A percentile compares a stretch with the other conserved stretches of the same genome.
These are phyloP conservation scores for Clarias magur DNA, from an alignment of 2,113 vertebrate genomes.

Conservation along the genomic window DNA sequence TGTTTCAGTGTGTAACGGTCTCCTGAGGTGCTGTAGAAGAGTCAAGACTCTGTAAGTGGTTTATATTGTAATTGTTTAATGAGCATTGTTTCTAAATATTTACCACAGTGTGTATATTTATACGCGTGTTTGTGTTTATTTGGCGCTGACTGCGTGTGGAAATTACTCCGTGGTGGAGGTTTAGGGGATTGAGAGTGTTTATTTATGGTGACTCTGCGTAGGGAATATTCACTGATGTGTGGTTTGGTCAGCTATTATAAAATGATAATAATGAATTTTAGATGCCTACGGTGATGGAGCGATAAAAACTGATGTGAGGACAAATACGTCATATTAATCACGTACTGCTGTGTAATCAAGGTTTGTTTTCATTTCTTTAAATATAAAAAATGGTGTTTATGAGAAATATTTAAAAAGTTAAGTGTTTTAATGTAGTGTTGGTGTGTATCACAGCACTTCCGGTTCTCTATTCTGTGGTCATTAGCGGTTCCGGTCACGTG, in stretches of 20 bases:
- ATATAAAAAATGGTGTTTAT: neutral
- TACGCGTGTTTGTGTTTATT: neutral
- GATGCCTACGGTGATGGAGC: no score
- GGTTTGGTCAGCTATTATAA: no score
- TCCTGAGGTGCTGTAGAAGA: neutral
- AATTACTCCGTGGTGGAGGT: neutral
- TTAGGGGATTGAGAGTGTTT: neutral
- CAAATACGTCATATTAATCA: no score
- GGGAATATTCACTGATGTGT: no score
- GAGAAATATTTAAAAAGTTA: neutral
- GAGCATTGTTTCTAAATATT: neutral
- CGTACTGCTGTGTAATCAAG: neutral
- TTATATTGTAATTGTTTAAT: neutral
- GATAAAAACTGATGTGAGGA: no score
- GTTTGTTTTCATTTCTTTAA: no score
- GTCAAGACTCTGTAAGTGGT: neutral
- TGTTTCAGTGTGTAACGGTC: neutral
- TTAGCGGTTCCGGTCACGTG: neutral
- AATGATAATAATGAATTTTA: no score
- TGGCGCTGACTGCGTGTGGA: neutral
- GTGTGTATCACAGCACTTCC: neutral
- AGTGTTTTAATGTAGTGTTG: neutral
- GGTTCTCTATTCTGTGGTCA: neutral
- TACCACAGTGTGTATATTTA: neutral
- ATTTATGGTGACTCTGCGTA: neutral